These are phyloP conservation scores for Steatornis caripensis DNA, from an alignment of 2,113 vertebrate genomes.

Conservation along the genomic window DNA sequence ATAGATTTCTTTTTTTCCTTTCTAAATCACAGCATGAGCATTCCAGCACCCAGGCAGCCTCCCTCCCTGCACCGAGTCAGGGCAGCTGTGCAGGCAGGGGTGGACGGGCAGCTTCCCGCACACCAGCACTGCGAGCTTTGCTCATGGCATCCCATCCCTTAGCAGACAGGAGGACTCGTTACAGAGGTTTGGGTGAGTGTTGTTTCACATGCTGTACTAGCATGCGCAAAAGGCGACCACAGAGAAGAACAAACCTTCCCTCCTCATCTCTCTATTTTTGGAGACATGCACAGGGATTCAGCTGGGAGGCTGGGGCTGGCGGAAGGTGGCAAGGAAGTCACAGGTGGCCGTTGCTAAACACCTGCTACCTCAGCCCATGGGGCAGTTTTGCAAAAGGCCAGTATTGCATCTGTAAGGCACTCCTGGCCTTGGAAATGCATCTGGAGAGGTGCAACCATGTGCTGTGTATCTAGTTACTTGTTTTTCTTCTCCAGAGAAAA, in stretches of 20 bases:
- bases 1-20: neutral
- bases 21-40: neutral
- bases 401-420: neutral
- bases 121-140: neutral
- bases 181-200: neutral
- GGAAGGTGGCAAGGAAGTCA: neutral
- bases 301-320: neutral
- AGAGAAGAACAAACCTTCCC: neutral
- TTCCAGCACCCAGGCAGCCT: neutral
- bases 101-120: rapidly evolving
- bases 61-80: neutral
- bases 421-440: neutral
- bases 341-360: neutral
- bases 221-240: rapidly evolving
- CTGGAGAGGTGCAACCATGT: neutral
- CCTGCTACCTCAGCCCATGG: neutral
- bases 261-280: neutral
- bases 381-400: neutral
- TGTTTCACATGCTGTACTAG: neutral
- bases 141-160: rapidly evolving
- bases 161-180: neutral
- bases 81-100: neutral
- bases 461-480: neutral
- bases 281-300: neutral
- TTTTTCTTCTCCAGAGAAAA: neutral